phyloP scores from a whole-genome alignment of 2,797 vertebrate species.

The Orientallactaga sibirica region DNA sequence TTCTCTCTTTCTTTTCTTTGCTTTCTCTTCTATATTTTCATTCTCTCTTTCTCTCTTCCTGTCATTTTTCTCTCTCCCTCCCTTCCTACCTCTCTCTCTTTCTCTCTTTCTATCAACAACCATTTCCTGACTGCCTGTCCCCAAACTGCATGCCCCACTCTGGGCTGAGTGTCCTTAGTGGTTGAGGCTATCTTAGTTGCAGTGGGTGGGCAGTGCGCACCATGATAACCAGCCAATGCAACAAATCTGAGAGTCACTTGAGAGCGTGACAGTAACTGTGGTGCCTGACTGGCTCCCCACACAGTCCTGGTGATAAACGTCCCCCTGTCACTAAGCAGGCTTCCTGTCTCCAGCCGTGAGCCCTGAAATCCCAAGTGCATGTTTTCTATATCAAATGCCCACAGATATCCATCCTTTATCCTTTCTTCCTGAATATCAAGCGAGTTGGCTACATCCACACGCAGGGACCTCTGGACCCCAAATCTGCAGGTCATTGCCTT shows the following conservation, averaged over 20 bases:
- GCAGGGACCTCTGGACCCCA: neutral
- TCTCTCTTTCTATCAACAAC: too few species aligned
- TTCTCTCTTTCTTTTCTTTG: neutral
- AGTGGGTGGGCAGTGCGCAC: neutral
- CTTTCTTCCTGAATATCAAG: constrained; percentile 74
- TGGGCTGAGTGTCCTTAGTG: neutral
- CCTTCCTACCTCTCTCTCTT: too few species aligned
- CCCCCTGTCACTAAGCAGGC: too few species aligned
- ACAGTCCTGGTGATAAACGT: neutral
- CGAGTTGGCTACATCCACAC: neutral
- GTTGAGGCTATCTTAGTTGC: rapidly evolving
- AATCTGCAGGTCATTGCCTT: neutral
- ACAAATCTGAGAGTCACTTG: neutral
- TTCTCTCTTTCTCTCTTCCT: too few species aligned
- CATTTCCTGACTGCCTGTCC: neutral
- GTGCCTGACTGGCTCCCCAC: neutral
- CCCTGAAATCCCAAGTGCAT: neutral
- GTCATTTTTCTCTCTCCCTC: too few species aligned
- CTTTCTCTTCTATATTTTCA: neutral
- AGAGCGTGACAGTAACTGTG: neutral
- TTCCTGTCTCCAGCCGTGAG: neutral
- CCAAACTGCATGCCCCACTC: neutral
- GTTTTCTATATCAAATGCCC: neutral
- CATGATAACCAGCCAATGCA: rapidly evolving
- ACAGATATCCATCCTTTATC: constrained; percentile 69